phyloP scores from a whole-genome alignment of 2,797 vertebrate species.

The Hemibagrus guttatus region DNA sequence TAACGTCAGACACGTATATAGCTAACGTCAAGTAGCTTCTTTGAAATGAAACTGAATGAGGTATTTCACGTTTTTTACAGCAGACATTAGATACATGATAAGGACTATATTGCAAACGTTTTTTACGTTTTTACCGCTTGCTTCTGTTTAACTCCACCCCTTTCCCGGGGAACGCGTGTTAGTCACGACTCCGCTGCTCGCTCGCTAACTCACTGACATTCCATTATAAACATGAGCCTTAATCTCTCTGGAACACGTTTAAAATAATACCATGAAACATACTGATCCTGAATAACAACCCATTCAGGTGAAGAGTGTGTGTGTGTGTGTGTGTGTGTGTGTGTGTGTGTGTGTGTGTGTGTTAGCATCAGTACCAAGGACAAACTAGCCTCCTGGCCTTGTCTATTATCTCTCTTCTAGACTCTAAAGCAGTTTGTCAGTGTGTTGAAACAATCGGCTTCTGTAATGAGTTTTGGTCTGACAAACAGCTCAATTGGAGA shows the following conservation, averaged over 20 bases:
- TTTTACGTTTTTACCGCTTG: neutral
- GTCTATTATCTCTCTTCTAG: neutral
- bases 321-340: neutral
- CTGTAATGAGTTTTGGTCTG: conserved; percentile 53
- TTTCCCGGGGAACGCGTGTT: neutral
- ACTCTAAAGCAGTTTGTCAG: conserved; percentile 55
- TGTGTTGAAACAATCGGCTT: conserved; percentile 50
- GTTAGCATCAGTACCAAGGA: conserved; percentile 47
- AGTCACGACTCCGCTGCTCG: neutral
- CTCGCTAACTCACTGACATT: too few relatives aligned
- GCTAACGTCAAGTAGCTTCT: too few relatives aligned
- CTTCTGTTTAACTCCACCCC: neutral
- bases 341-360: conserved; percentile 4
- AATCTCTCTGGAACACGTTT: too few relatives aligned
- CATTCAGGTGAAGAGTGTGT: neutral
- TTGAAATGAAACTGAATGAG: too few relatives aligned
- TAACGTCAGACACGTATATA: too few relatives aligned
- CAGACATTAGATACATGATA: too few relatives aligned
- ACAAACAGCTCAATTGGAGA: conserved; percentile 54
- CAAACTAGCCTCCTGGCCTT: neutral
- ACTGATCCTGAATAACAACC: too few relatives aligned
- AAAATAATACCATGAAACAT: neutral
- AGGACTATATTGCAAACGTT: neutral
- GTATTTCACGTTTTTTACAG: too few relatives aligned
- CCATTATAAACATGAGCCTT: too few relatives aligned